A percentile compares a stretch with the other conserved stretches of the same genome.
Evolutionary conservation across 2,888 invertebrate species (phyloP).

Genomic region (Rhaphigaster nebulosa): DNA sequence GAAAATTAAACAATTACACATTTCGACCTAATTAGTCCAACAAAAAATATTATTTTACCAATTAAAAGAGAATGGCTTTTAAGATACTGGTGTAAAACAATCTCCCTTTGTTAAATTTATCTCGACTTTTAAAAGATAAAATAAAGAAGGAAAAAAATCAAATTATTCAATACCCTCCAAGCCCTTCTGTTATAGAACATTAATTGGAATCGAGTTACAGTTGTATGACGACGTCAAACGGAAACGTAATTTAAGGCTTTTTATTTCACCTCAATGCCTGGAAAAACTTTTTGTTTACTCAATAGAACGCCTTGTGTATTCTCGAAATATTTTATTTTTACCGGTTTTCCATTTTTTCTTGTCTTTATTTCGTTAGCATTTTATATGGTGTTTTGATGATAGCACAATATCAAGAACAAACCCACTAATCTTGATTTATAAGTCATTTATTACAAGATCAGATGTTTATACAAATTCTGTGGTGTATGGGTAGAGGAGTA

Average conservation of each 20-base stretch:
- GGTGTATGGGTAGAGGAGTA: too few species aligned
- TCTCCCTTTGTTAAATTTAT: neutral
- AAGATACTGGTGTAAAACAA: slow-evolving; percentile 18
- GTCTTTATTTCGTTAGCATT: neutral
- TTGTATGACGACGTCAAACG: neutral
- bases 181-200: slow-evolving; percentile 9
- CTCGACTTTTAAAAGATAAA: neutral
- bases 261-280: neutral
- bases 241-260: slow-evolving; percentile 28
- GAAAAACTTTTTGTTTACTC: neutral
- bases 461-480: too few species aligned
- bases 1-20: neutral
- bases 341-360: neutral
- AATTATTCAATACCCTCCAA: neutral
- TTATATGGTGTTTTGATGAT: too few species aligned
- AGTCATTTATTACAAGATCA: too few species aligned
- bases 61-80: neutral
- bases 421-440: too few species aligned
- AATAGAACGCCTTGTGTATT: neutral
- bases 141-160: neutral
- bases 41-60: slow-evolving; percentile 22
- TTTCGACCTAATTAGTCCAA: neutral
- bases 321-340: neutral
- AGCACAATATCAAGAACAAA: too few species aligned
- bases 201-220: slow-evolving; percentile 33